phyloP scores from a whole-genome alignment of 1,140 invertebrate genomes.

The Neodiprion lecontei region DNA sequence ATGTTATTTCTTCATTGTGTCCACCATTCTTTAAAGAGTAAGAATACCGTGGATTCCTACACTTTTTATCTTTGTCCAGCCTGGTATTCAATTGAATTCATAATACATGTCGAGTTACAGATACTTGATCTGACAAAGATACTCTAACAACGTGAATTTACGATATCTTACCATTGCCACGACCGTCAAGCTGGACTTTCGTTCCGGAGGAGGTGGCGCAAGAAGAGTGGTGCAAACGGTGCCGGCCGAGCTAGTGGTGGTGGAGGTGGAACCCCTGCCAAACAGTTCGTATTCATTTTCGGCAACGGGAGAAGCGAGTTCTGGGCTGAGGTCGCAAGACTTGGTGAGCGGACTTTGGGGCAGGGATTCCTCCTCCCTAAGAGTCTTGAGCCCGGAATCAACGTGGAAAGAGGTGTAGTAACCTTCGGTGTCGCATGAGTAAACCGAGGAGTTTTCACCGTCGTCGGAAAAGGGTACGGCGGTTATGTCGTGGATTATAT shows the following conservation, averaged over 20 bases:
- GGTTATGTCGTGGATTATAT: constrained; percentile 71
- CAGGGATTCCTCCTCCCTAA: constrained; percentile 77
- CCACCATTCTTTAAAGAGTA: too few relatives aligned
- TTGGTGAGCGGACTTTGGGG: constrained; percentile 49
- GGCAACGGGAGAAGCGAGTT: constrained; percentile 62
- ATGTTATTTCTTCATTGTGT: too few relatives aligned
- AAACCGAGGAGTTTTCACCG: constrained; percentile 90
- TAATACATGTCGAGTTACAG: too few relatives aligned
- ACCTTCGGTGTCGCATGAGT: constrained; percentile 95
- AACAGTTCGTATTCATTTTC: constrained; percentile 91
- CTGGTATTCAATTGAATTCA: too few relatives aligned
- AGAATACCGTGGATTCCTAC: too few relatives aligned
- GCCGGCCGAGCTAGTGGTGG: constrained; percentile 87
- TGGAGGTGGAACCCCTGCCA: constrained; percentile 86
- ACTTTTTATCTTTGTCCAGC: too few relatives aligned
- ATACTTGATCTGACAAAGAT: too few relatives aligned
- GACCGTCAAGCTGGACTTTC: constrained; percentile 69
- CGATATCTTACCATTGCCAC: constrained; percentile 53
- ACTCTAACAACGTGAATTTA: background rate
- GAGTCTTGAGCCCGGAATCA: constrained; percentile 89
- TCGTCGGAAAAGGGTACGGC: constrained; percentile 78
- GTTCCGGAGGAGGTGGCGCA: constrained; percentile 77
- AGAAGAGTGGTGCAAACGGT: constrained; percentile 85
- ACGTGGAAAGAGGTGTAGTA: constrained; percentile 98
- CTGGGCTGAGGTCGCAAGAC: constrained; percentile 57